Evolutionary conservation across 2,797 vertebrate genomes (phyloP), one percentile per base, ranked within the genome.

Genomic region (Okamejei kenojei): DNA sequence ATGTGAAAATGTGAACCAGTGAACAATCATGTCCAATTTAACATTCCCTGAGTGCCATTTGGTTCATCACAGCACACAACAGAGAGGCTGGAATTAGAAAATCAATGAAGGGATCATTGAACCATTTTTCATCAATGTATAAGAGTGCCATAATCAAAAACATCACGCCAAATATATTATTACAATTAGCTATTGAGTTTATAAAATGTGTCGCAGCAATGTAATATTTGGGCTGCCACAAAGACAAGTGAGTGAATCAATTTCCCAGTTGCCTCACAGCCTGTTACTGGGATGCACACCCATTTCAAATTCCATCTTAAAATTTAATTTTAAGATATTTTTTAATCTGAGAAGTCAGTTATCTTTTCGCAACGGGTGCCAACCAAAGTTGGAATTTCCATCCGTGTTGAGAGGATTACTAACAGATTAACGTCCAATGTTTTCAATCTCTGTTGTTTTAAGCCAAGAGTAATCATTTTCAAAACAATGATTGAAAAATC

Each of bases 41-140:
- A 32, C 61, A 61, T 88, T 63, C 81, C n/a, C 61, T 65, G 84
- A 88, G 63, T 19, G 84, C 7, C 63, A 68, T 35, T 88, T 88
- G 84, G 61, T 68, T 88, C 61, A 68, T n/a, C 84, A 35, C 84
- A 88, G 68, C 84, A 7, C 84, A 88, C 84, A 88, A 23, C 58
- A 88, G 84, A n/a, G 26, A 68, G 61, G 84, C 61, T 88, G n/a
- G 17, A 63, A 88, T 88, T 88, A 88, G 17, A 88, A 88, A 88
- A 68, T 88, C 84, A 88, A 88, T 88, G 61, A n/a, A 68, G 61
- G 7, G 61, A 88, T 88, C 84, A 88, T 88, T 88, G 84, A 88
- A 68, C 17, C 84, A 88, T 65, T 17, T 35, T 63, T 63, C 68
- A 32, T 88, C 84, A 68, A 88, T 68, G 84, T 11, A 35, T 88